Evolutionary conservation across 2,113 vertebrate genomes (phyloP).

Genomic region (Porphyrio hochstetteri): DNA sequence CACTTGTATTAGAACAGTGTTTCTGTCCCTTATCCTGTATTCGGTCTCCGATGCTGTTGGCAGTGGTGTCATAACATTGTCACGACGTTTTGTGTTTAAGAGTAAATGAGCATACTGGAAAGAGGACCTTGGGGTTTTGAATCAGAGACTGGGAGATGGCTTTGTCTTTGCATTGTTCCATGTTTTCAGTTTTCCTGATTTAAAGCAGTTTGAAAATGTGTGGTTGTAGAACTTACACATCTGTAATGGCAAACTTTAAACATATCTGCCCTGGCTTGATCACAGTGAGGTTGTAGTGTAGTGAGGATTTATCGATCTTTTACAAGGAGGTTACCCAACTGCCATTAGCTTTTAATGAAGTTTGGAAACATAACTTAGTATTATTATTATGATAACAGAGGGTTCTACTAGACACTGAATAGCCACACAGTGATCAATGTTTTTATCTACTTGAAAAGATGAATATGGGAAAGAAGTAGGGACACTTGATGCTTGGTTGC

Average conservation of each 20-base stretch:
- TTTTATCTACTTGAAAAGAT: background rate
- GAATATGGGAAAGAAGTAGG: background rate
- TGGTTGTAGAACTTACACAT: background rate
- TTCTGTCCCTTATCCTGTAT: background rate
- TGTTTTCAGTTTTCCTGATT: background rate
- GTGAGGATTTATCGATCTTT: background rate
- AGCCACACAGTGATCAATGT: background rate
- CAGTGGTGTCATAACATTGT: background rate
- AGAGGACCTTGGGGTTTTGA: fast-evolving
- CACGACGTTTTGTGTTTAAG: background rate
- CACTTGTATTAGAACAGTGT: background rate
- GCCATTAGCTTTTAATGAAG: background rate
- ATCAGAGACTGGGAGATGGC: background rate
- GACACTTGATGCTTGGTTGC: background rate
- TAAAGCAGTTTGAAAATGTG: background rate
- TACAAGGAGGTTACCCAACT: background rate
- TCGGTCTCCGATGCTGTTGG: background rate
- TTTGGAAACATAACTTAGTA: background rate
- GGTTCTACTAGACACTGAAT: background rate
- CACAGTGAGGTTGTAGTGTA: background rate
- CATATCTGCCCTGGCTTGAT: background rate
- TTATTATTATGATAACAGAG: background rate
- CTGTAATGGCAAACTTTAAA: background rate
- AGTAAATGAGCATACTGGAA: background rate
- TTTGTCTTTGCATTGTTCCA: background rate